These are phyloP conservation scores for Poicephalus meyeri DNA, from an alignment of 2,113 vertebrate genomes.

Conservation along the genomic window DNA sequence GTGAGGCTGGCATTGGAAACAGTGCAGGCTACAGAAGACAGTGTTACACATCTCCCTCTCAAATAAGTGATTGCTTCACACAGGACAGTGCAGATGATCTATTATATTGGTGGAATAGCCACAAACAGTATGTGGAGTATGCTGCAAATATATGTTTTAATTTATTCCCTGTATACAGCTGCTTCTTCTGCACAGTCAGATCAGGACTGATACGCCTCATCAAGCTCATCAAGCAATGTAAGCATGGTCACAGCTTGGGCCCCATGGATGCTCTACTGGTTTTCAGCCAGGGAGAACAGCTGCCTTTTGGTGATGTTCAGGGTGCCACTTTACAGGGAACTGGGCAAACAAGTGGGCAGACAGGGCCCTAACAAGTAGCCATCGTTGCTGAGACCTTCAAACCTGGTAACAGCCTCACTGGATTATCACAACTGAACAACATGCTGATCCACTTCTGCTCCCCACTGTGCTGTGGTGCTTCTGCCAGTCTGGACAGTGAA, in stretches of 20 bases:
- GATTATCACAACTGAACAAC: background rate
- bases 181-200: background rate
- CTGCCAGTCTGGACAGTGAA: background rate
- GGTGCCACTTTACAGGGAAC: background rate
- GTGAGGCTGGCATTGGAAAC: background rate
- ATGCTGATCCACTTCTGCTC: background rate
- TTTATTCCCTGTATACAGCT: background rate
- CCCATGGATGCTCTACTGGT: background rate
- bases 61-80: background rate
- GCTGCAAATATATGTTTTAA: background rate
- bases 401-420: background rate
- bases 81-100: background rate
- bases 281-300: background rate
- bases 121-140: background rate
- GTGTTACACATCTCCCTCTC: background rate
- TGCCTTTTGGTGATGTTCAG: background rate
- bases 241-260: background rate
- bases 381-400: background rate
- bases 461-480: background rate
- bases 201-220: background rate
- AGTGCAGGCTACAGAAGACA: background rate
- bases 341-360: background rate
- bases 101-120: background rate
- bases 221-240: background rate
- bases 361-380: background rate